Percentiles rank a stretch among this genome's conserved stretches.
Conservation (phyloP, 1,140 invertebrate species). For the Temnothorax curvispinosus region DNA sequence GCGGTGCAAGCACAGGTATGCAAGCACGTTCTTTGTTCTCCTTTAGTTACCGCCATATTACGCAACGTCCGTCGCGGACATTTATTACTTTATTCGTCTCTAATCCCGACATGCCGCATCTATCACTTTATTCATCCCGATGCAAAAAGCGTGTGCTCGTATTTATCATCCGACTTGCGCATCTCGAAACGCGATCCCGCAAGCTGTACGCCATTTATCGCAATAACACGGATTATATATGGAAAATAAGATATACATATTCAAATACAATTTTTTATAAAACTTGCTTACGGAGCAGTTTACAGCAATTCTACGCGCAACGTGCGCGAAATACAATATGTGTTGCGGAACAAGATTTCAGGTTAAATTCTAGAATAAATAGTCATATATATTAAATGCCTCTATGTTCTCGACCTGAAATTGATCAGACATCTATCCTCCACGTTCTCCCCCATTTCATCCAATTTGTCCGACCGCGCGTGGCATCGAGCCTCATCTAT, state of each 20-base stretch:
- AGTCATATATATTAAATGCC: background rate
- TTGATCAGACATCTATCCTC: constrained; percentile 37
- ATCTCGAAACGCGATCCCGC: background rate
- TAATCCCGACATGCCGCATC: background rate
- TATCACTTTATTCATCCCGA: background rate
- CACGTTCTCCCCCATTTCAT: constrained; percentile 42
- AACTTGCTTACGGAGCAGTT: background rate
- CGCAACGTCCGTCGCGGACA: background rate
- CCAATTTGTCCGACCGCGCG: constrained; percentile 42
- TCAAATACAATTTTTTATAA: constrained; percentile 5
- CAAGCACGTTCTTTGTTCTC: background rate
- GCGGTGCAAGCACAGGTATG: constrained; percentile 95
- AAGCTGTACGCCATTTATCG: background rate
- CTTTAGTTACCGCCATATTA: background rate
- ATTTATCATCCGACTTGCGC: background rate
- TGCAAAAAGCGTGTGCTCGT: background rate
- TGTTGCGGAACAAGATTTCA: background rate
- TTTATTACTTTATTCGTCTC: constrained; percentile 7
- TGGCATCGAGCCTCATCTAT: constrained; percentile 18
- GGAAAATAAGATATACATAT: background rate
- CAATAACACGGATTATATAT: background rate
- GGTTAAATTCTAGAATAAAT: background rate
- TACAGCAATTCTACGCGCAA: background rate
- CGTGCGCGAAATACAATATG: too few relatives aligned
- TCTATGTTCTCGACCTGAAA: constrained; percentile 10